Evolutionary conservation across 2,888 invertebrate genomes (phyloP), one percentile per base, ranked within the genome.

Genomic region (Ormyrus thymus): DNA sequence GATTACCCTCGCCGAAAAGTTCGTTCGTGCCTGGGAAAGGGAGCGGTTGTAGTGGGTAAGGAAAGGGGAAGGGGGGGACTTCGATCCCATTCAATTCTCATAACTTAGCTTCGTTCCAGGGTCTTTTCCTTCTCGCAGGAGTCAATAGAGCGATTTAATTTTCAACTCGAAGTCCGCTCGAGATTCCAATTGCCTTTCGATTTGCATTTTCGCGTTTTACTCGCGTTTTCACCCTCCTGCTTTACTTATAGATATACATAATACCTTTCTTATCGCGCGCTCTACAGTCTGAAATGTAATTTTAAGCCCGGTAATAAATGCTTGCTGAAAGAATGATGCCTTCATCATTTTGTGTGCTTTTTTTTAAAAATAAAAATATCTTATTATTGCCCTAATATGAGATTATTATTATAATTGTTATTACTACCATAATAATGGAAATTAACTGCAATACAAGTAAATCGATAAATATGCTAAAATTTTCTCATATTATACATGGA

Each of bases 91-190:
- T 29, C 64, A 53, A 71, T 66, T 77, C 65, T 59, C 65, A 71
- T 71, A 65, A 71, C 77, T 71, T 62, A 48, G 15, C 7, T 6
- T 59, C 71, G 50, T 65, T 50, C n/a, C 43, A 11, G 29, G 43
- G 45, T 13, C 10, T 43, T 59, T 45, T 29, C 29, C 7, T 43
- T 65, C 50, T 65, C 50, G 43, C 2, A 48, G 43, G 62, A 70
- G 15, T 73, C 65, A 56, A 73, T 69, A 66, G 61, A 15, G 15
- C 72, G 48, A 78, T 74, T 13, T 74, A 78, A 78, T 78, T 78
- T 74, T 73, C 69, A 62, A 74, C 55, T 73, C 56, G 9, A 51
- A 58, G 61, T 13, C 50, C 62, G 46, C 55, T 62, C 10, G 61
- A 56, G 73, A 73, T 78, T 78, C 61, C 62, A 72, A 62, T 73